Percentiles rank a stretch among this genome's conserved stretches.
These are phyloP conservation scores for Macropis europaea DNA, from an alignment of 2,888 invertebrate species.

Conservation along the genomic window DNA sequence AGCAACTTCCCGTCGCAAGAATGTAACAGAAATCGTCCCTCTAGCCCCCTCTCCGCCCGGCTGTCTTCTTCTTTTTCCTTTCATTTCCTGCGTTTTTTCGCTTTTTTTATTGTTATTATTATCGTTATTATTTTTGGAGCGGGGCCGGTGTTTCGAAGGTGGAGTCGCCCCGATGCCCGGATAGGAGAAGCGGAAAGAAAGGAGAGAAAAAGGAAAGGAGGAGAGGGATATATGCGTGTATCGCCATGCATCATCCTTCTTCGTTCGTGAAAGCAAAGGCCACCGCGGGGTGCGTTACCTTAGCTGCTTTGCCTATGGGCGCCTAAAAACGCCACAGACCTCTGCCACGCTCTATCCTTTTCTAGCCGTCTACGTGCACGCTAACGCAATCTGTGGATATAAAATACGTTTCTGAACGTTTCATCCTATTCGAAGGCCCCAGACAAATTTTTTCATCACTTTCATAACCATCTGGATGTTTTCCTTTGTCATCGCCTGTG, in stretches of 20 bases:
- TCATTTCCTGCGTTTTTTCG: not conserved
- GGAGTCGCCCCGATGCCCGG: conserved; percentile 61
- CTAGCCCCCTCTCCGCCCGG: conserved; percentile 69
- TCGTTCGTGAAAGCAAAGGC: conserved; percentile 77
- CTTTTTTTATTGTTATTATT: conserved; percentile 67
- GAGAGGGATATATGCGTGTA: conserved; percentile 75
- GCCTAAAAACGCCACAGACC: conserved; percentile 45
- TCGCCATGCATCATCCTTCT: conserved; percentile 79
- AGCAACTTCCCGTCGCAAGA: conserved; percentile 76
- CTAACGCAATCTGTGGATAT: not conserved
- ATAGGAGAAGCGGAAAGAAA: conserved; percentile 54
- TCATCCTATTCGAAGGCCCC: too few relatives aligned
- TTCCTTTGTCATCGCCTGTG: too few relatives aligned
- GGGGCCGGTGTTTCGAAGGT: conserved; percentile 66
- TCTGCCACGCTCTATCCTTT: conserved; percentile 19
- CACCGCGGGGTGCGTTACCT: conserved; percentile 78
- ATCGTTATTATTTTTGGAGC: conserved; percentile 73
- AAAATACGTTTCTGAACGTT: not conserved
- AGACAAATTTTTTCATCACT: too few relatives aligned
- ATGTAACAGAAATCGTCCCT: conserved; percentile 78
- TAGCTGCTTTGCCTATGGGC: conserved; percentile 72
- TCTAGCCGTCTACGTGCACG: too few relatives aligned
- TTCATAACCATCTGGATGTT: too few relatives aligned
- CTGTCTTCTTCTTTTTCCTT: conserved; percentile 48
- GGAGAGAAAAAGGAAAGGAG: conserved; percentile 51